A percentile compares a stretch with the other conserved stretches of the same genome.
Evolutionary conservation across 2,797 vertebrate species (phyloP).

Genomic region (Sebastes vulpes): DNA sequence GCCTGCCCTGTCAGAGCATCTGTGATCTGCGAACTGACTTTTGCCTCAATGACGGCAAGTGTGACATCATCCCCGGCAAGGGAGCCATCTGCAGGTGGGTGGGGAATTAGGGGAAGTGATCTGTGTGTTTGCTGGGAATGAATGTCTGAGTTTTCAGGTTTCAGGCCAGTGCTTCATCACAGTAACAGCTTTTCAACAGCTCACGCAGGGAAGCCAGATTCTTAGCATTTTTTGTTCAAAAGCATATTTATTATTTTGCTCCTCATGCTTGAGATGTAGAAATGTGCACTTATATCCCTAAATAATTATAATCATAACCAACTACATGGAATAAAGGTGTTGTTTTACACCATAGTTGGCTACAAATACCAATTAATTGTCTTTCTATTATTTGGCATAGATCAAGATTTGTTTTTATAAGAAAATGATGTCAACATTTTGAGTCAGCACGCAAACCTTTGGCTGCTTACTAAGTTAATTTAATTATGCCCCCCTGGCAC

Average conservation of each 20-base stretch:
- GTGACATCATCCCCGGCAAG: constrained; percentile 94
- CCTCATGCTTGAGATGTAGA: neutral
- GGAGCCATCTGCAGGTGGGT: constrained; percentile 97
- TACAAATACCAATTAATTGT: constrained; percentile 5
- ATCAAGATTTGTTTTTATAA: neutral
- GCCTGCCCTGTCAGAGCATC: constrained; percentile 94
- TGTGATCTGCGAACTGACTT: constrained; percentile 94
- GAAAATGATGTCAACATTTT: neutral
- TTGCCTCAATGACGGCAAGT: constrained; percentile 97
- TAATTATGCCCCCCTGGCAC: neutral
- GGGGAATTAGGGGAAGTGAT: constrained; percentile 43
- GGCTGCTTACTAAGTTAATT: neutral
- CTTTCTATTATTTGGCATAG: neutral
- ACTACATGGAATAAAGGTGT: neutral
- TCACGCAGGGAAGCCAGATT: neutral
- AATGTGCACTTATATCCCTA: neutral
- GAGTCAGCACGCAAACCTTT: neutral
- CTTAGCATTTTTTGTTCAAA: neutral
- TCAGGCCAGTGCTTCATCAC: neutral
- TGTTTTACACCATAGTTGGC: neutral
- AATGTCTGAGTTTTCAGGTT: constrained; percentile 29
- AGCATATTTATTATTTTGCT: neutral
- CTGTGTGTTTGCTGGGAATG: constrained; percentile 5
- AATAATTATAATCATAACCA: neutral
- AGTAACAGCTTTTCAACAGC: constrained; percentile 25